A percentile compares a stretch with the other conserved stretches of the same genome.
Conservation (phyloP, 2,113 vertebrate genomes). For the Tretioscincus oriximinensis region DNA sequence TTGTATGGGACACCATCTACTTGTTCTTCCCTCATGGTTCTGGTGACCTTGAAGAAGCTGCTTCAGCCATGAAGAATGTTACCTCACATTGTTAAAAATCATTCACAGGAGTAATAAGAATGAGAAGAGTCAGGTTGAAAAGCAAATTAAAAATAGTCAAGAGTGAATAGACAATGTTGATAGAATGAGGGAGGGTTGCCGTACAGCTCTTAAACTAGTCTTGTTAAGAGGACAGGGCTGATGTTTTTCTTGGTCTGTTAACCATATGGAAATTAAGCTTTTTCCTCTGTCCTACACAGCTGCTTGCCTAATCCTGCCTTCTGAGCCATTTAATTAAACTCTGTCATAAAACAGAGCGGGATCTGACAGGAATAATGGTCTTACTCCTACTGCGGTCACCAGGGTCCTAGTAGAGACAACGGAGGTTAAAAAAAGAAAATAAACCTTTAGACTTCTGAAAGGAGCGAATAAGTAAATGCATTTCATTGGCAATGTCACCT, state of each 20-base stretch:
- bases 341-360: conserved; percentile 52
- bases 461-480: conserved; percentile 42
- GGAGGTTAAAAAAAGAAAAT: conserved; percentile 37
- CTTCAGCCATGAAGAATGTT: too few relatives aligned
- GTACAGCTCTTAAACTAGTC: conserved; percentile 39
- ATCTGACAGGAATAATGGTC: conserved; percentile 58
- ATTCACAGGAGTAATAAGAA: neutral
- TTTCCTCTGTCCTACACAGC: conserved; percentile 32
- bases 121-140: conserved; percentile 38
- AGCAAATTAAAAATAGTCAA: conserved; percentile 41
- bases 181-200: too few relatives aligned
- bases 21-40: neutral
- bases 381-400: conserved; percentile 53
- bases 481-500: conserved; percentile 52
- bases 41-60: neutral
- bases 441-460: conserved; percentile 33
- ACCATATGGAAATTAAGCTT: conserved; percentile 65
- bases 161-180: conserved; percentile 14
- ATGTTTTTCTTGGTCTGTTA: conserved; percentile 66
- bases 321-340: conserved; percentile 70
- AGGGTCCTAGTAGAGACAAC: conserved; percentile 31
- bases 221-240: conserved; percentile 51
- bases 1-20: neutral
- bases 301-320: conserved; percentile 51
- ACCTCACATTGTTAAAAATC: neutral